A percentile compares a stretch with the other conserved stretches of the same genome.
These are phyloP conservation scores for Odontamblyopus lacepedii DNA, from an alignment of 2,797 vertebrate genomes.

Conservation along the genomic window DNA sequence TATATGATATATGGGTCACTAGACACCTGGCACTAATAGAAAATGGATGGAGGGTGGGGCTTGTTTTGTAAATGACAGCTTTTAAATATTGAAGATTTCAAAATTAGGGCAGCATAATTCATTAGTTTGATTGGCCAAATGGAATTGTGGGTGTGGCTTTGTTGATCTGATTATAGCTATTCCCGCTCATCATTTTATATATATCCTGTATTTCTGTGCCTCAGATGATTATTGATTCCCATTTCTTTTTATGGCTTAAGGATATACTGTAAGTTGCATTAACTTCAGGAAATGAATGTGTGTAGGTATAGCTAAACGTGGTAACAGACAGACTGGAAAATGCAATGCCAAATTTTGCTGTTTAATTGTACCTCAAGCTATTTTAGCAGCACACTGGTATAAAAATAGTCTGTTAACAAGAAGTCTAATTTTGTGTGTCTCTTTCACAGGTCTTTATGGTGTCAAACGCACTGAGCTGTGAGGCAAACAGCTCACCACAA, in stretches of 20 bases:
- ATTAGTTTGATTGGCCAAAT: slow-evolving; percentile 4
- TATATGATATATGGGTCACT: neutral
- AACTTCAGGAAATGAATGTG: slow-evolving; percentile 35
- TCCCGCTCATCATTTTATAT: slow-evolving; percentile 6
- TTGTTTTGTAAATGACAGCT: slow-evolving; percentile 1
- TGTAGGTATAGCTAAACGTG: slow-evolving; percentile 31
- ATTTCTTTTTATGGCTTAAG: slow-evolving; percentile 20
- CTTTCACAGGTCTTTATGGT: slow-evolving; percentile 65
- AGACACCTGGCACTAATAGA: slow-evolving; percentile 13
- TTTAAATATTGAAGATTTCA: slow-evolving; percentile 1
- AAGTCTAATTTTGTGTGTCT: slow-evolving; percentile 38
- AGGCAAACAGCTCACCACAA: slow-evolving; percentile 59
- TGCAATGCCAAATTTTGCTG: neutral
- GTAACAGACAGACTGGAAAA: slow-evolving; percentile 18
- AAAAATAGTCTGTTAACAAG: slow-evolving; percentile 7
- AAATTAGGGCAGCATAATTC: slow-evolving; percentile 2
- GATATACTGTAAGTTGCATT: slow-evolving; percentile 37
- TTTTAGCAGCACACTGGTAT: neutral
- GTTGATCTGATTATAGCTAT: neutral
- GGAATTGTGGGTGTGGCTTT: neutral
- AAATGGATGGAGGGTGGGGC: neutral
- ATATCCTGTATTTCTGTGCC: slow-evolving; percentile 19
- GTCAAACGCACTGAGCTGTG: slow-evolving; percentile 60
- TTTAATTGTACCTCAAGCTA: neutral
- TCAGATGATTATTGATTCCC: slow-evolving; percentile 36